Base-by-base conservation (phyloP, 2,113 vertebrate species). In the Cairina moschata region DNA sequence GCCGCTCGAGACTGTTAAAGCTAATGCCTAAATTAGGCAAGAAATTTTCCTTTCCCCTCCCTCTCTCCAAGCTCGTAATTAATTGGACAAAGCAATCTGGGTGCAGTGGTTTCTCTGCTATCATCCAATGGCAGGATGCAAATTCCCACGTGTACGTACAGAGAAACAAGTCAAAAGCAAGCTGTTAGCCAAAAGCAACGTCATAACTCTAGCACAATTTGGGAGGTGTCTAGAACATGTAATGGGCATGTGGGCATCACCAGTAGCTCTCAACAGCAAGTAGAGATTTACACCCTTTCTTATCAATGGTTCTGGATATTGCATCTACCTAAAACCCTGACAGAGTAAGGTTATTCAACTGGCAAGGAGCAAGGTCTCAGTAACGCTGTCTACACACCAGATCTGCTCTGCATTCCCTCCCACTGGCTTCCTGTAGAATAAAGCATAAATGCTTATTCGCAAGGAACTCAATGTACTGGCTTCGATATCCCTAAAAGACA, bases 11-110 rank as follows among this genome's bases (percentile, higher is more conserved):
- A 66, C 38, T 73, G 40, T 59, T 80, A 85, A 90, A 91, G 42
- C 17, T 60, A 77, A 91, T 88, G 85, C 34, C 91, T 86, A 88
- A 95, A 95, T 92, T 87, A 92, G 88, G 91, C 42, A 90, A 93
- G 68, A 88, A 86, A n/a, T 75, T 48, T 75, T 68, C 52, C 54
- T 52, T 52, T 60, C 66, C 69, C 48, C 60, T 94, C 83, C 80
- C 34, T 42, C 58, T 83, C 80, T 62, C 73, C 77, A 54, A 48
- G 55, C 66, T 42, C 46, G 8, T 55, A 69, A 55, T 54, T 60
- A 44, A 71, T 1, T 38, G 77, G 46, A 83, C 52, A 40, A 78
- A 91, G 42, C 60, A 46, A 42, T 74, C 11, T 56, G 76, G 52
- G 36, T 18, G 63, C 60, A 38, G 60, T 20, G 28, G 32, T 58